phyloP scores from a whole-genome alignment of 1,140 invertebrate genomes.

The Zaprionus tsacasi region DNA sequence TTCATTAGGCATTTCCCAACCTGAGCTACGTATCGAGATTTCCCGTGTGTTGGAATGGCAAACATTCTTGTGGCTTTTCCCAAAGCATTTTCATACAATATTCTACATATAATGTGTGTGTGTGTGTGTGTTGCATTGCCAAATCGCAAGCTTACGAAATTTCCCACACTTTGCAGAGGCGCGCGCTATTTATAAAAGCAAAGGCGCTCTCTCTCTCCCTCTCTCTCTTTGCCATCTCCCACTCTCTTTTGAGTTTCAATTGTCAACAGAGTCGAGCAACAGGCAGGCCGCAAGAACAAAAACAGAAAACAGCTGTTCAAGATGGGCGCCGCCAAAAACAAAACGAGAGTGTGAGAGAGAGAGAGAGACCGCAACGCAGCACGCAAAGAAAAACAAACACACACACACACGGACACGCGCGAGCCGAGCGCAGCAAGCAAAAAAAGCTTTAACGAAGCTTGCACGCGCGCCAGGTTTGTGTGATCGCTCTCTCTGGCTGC shows the following conservation, averaged over 20 bases:
- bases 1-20: conserved; percentile 38
- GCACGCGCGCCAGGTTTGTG: conserved; percentile 64
- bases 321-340: conserved; percentile 43
- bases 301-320: conserved; percentile 78
- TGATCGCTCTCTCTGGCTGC: conserved; percentile 33
- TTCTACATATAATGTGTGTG: not conserved
- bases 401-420: not conserved
- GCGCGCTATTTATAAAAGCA: conserved; percentile 58
- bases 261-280: conserved; percentile 34
- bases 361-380: conserved; percentile 31
- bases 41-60: conserved; percentile 34
- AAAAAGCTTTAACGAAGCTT: conserved; percentile 62
- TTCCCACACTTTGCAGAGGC: conserved; percentile 50
- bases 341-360: conserved; percentile 4
- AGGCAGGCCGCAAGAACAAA: conserved; percentile 46
- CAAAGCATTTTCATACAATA: conserved; percentile 37
- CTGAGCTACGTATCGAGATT: conserved; percentile 38
- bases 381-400: conserved; percentile 24
- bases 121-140: conserved; percentile 30
- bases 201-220: conserved; percentile 8
- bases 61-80: conserved; percentile 53
- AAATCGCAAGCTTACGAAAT: conserved; percentile 69
- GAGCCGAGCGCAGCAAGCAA: conserved; percentile 19
- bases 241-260: conserved; percentile 12
- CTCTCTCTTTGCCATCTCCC: not conserved